These are phyloP conservation scores for Apocrypta bakeri DNA, from an alignment of 1,140 invertebrate genomes.

Conservation along the genomic window DNA sequence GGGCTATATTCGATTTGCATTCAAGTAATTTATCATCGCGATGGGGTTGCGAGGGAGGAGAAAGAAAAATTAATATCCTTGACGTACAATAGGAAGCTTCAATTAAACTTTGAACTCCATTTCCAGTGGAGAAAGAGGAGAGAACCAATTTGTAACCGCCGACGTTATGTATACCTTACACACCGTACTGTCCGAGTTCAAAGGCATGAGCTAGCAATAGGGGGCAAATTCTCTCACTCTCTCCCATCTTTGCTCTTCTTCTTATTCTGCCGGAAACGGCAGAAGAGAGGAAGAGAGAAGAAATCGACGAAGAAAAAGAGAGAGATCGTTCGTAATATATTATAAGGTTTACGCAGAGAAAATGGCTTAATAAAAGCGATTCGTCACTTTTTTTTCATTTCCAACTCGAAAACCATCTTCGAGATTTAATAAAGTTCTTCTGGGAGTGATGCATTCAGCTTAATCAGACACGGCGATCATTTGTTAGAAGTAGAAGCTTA, in stretches of 20 bases:
- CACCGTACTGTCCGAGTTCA: not conserved
- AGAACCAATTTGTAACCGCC: conserved; percentile 38
- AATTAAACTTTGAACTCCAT: conserved; percentile 13
- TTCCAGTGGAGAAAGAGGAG: not conserved
- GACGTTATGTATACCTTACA: not conserved
- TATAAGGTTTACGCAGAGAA: not conserved
- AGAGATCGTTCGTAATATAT: not conserved
- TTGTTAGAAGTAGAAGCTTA: conserved; percentile 1
- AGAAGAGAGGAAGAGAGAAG: not conserved
- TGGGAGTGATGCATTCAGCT: not conserved
- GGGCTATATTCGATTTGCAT: conserved; percentile 6
- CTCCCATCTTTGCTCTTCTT: too few species aligned
- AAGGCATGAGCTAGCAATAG: not conserved
- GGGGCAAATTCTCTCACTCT: not conserved
- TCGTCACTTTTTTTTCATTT: not conserved
- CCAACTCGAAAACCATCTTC: not conserved
- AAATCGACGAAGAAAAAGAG: not conserved
- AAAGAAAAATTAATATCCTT: too few species aligned
- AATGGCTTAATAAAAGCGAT: conserved; percentile 9
- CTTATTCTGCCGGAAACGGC: conserved; percentile 1
- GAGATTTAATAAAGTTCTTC: not conserved
- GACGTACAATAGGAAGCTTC: not conserved
- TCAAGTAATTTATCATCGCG: too few species aligned
- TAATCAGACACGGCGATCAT: not conserved
- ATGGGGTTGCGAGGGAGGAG: too few species aligned